Evolutionary conservation across 2,888 invertebrate genomes (phyloP), one percentile per base, ranked within the genome.

Genomic region (Hydropsyche betteni): DNA sequence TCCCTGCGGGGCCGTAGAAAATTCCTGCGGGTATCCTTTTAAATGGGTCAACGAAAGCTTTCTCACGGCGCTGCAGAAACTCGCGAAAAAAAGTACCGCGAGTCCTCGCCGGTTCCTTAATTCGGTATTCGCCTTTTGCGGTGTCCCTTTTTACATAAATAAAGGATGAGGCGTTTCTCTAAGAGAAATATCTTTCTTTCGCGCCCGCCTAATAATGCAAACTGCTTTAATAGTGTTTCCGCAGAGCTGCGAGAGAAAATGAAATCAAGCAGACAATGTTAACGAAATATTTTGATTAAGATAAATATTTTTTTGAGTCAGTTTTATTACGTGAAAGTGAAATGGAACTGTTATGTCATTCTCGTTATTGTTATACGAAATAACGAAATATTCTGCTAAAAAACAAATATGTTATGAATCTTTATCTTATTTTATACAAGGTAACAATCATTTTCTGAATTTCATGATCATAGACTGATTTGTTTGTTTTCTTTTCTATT

Each of bases 21-120:
- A 69, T 68, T 74, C 74, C 74, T 74, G 16, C 44, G 16, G 53
- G 74, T 12, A 38, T 68, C 69, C 69, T 38, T 74, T 74, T 74
- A 74, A 74, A 74, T 74, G 55, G 74, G 74, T 74, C 74, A 74
- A 74, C 74, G 74, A 74, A 69, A 74, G 74, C 68, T 34, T 69
- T 74, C 55, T 74, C 38, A 24, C 38, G 53, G 74, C 51, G 10
- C 34, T 50, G 51, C 34, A 64, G 16, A 24, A 68, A 44, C 44
- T 12, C 38, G 72, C 16, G 64, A 36, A 64, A 72, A 72, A 72
- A 72, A 72, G 51, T 53, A 70, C 51, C 69, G 44, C 16, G 14
- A 24, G 24, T 24, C 24, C 24, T 24, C 16, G 58, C 61, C 73
- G 44, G 44, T 68, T 64, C 33, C 53, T 38, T 74, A 53, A 74